These are phyloP conservation scores for Drosophila seguyi DNA, from an alignment of 1,140 invertebrate genomes.

Conservation along the genomic window DNA sequence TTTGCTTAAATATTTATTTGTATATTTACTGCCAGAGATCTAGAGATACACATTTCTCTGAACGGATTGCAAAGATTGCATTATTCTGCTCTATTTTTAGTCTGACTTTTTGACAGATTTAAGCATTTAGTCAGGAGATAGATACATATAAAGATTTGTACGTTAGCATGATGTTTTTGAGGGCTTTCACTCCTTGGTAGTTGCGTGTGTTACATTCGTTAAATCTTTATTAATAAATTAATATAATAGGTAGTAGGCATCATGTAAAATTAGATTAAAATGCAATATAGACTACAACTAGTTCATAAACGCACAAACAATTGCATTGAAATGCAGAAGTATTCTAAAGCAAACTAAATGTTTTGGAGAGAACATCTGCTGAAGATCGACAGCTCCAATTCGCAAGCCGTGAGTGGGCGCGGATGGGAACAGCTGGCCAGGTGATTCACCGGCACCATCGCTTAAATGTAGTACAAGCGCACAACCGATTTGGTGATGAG, in stretches of 20 bases:
- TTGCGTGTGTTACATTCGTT: conserved; percentile 56
- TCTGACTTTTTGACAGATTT: conserved; percentile 14
- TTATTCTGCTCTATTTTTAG: conserved; percentile 28
- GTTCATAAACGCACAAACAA: conserved; percentile 69
- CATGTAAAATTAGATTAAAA: conserved; percentile 69
- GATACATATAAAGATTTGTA: conserved; percentile 13
- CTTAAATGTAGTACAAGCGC: conserved; percentile 96
- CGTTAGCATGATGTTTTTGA: conserved; percentile 16
- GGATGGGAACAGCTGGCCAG: conserved; percentile 34
- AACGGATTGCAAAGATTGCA: conserved; percentile 22
- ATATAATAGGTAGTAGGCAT: conserved; percentile 33
- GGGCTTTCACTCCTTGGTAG: conserved; percentile 16
- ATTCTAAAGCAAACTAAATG: conserved; percentile 27
- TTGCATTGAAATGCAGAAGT: conserved; percentile 71
- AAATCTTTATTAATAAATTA: conserved; percentile 66
- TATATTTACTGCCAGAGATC: conserved; percentile 19
- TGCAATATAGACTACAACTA: conserved; percentile 74
- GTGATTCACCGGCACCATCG: conserved; percentile 34
- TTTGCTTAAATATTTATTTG: conserved; percentile 12
- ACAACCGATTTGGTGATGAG: conserved; percentile 98
- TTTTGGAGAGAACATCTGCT: conserved; percentile 14
- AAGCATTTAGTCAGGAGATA: conserved; percentile 23
- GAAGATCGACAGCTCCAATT: conserved; percentile 14
- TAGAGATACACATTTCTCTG: conserved; percentile 19
- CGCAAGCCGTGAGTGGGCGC: conserved; percentile 3